Evolutionary conservation across 2,113 vertebrate genomes (phyloP).

Genomic region (Dromaius novaehollandiae): DNA sequence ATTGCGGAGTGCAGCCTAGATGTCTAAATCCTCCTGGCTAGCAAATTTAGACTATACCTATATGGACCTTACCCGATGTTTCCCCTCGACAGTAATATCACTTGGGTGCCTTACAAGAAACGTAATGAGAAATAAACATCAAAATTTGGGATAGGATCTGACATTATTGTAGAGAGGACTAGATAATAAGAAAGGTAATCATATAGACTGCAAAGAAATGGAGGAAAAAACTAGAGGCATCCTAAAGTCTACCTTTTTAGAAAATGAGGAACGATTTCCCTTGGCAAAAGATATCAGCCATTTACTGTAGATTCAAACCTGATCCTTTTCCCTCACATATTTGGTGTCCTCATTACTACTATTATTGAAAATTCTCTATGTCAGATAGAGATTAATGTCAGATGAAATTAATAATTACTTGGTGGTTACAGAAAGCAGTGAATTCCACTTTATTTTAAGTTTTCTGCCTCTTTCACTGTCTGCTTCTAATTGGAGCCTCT

Average conservation of each 20-base stretch:
- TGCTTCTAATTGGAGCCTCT: not conserved
- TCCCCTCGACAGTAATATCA: not conserved
- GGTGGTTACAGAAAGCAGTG: not conserved
- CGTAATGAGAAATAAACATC: not conserved
- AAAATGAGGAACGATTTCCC: not conserved
- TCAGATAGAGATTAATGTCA: not conserved
- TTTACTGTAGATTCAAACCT: not conserved
- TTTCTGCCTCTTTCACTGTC: not conserved
- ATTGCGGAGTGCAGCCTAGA: not conserved
- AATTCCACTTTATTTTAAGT: not conserved
- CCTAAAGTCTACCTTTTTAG: not conserved
- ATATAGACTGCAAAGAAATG: not conserved
- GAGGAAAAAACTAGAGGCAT: not conserved
- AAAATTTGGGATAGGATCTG: not conserved
- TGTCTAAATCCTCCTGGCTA: not conserved
- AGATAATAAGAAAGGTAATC: not conserved
- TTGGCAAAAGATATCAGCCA: not conserved
- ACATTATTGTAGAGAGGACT: not conserved
- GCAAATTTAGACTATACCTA: not conserved
- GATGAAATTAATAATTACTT: constrained; percentile 14
- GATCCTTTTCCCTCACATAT: not conserved
- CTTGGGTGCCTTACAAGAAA: not conserved
- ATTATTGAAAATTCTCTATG: not conserved
- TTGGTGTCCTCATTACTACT: not conserved
- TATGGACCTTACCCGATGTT: not conserved